phyloP scores from a whole-genome alignment of 2,797 vertebrate species.

The Anabacerthia variegaticeps region DNA sequence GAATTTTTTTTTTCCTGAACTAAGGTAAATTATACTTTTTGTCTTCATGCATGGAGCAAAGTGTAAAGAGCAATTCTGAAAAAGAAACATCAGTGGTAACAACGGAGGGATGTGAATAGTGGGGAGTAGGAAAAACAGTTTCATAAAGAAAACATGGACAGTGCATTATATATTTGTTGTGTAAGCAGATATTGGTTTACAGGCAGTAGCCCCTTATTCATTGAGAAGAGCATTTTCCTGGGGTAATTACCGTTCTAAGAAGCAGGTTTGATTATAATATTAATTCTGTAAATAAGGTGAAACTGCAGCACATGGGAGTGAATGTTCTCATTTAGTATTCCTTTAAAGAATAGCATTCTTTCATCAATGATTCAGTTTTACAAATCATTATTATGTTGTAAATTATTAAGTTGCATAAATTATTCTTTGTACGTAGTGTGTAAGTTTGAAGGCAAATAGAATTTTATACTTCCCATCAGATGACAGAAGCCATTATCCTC shows the following conservation, averaged over 20 bases:
- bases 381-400: slow-evolving; percentile 56
- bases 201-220: background rate
- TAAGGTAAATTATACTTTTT: background rate
- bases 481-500: background rate
- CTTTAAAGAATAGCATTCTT: slow-evolving; percentile 25
- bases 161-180: background rate
- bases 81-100: background rate
- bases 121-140: background rate
- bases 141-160: background rate
- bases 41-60: background rate
- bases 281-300: slow-evolving; percentile 46
- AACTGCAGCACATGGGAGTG: background rate
- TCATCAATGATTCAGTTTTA: slow-evolving; percentile 60
- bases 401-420: slow-evolving; percentile 65
- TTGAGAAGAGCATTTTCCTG: background rate
- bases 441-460: slow-evolving; percentile 5
- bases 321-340: slow-evolving; percentile 34
- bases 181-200: background rate
- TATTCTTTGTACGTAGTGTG: slow-evolving; percentile 22
- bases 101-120: background rate
- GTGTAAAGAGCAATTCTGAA: background rate
- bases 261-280: background rate
- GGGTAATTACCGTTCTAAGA: background rate
- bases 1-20: background rate
- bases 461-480: background rate